Evolutionary conservation across 1,140 invertebrate species (phyloP).

Genomic region (Ceratitis capitata): DNA sequence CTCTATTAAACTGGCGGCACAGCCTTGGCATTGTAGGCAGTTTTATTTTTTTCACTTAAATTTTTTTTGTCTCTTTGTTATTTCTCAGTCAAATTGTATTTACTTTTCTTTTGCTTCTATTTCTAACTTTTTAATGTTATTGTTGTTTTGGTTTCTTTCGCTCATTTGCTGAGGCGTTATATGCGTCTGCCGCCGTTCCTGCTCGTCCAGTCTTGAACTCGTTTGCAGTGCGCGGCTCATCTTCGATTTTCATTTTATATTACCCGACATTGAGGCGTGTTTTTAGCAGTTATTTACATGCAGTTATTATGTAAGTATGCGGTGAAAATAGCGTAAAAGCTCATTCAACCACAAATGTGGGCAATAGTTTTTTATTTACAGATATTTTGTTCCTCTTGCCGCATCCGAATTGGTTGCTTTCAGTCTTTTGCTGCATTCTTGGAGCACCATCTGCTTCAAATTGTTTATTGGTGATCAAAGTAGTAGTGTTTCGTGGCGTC

Average conservation of each 20-base stretch:
- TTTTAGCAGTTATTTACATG: slow-evolving; percentile 40
- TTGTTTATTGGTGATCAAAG: no score
- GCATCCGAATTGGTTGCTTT: not conserved
- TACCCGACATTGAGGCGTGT: not conserved
- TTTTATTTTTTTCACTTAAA: not conserved
- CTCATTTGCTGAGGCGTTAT: slow-evolving; percentile 33
- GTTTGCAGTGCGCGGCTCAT: no score
- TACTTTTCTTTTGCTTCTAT: not conserved
- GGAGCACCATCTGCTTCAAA: no score
- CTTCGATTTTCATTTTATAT: slow-evolving; percentile 30
- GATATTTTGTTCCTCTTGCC: not conserved
- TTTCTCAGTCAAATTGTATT: no score
- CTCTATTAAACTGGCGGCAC: not conserved
- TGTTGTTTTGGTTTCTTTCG: not conserved
- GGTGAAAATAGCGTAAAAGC: slow-evolving; percentile 27
- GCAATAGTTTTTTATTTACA: not conserved
- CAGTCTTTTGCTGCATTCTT: not conserved
- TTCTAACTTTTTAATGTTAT: not conserved
- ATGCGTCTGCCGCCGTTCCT: not conserved
- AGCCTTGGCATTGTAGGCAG: slow-evolving; percentile 2
- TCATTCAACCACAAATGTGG: slow-evolving; percentile 5
- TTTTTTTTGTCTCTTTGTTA: no score
- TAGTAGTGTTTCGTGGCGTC: no score
- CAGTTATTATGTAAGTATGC: slow-evolving; percentile 41
- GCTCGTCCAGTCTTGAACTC: not conserved